Percentiles rank a stretch among this genome's conserved stretches.
Evolutionary conservation across 2,797 vertebrate genomes (phyloP).

Genomic region (Echeneis naucrates): DNA sequence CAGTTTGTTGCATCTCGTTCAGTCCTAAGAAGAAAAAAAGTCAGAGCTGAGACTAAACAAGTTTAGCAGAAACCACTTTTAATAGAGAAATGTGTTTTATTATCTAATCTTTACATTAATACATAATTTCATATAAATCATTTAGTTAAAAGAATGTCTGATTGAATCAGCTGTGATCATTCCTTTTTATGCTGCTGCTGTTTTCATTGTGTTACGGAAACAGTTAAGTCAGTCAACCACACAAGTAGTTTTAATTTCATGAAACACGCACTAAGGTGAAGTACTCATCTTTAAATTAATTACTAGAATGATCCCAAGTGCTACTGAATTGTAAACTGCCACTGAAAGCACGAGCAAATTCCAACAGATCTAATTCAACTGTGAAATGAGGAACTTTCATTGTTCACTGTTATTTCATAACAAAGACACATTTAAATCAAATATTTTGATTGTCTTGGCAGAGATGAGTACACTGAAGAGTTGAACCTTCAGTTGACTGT

Average conservation of each 20-base stretch:
- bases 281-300: not conserved
- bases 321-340: not conserved
- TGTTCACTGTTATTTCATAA: no score
- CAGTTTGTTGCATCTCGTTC: constrained; percentile 96
- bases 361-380: not conserved
- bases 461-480: no score
- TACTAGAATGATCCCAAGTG: not conserved
- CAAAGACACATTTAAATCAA: no score
- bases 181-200: not conserved
- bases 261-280: not conserved
- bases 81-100: no score
- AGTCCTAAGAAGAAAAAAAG: constrained; percentile 84
- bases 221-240: not conserved
- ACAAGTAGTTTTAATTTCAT: not conserved
- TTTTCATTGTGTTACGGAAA: not conserved
- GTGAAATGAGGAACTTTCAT: no score
- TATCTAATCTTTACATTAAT: no score
- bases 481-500: no score
- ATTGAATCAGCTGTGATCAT: not conserved
- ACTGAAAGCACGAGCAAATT: not conserved
- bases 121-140: not conserved
- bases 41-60: not conserved
- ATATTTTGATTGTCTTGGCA: no score
- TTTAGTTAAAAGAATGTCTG: no score
- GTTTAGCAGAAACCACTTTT: not conserved